A percentile compares a stretch with the other conserved stretches of the same genome.
Evolutionary conservation across 2,113 vertebrate species (phyloP).

Genomic region (Crocuta crocuta): DNA sequence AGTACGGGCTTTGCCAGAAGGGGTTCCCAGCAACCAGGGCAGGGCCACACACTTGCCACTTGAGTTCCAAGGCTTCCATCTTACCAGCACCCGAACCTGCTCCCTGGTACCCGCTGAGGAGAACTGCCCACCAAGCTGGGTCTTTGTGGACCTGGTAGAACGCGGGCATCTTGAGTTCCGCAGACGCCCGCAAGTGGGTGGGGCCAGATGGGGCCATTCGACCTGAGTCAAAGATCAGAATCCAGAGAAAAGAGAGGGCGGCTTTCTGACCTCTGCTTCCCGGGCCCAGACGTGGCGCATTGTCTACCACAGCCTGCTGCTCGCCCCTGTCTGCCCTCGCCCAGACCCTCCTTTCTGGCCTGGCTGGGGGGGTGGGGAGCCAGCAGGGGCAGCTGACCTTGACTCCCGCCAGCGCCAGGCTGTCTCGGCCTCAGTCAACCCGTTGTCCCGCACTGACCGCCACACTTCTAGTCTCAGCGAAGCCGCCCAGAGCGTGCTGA

Average conservation of each 20-base stretch:
- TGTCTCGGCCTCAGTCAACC: rapidly evolving
- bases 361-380: neutral
- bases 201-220: rapidly evolving
- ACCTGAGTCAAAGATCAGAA: rapidly evolving
- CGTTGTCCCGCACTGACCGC: rapidly evolving
- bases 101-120: rapidly evolving
- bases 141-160: rapidly evolving
- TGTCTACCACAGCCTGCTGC: neutral
- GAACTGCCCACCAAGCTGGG: neutral
- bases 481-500: rapidly evolving
- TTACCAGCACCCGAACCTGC: rapidly evolving
- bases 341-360: neutral
- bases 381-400: neutral
- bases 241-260: neutral
- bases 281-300: neutral
- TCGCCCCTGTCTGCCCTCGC: rapidly evolving
- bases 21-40: no score
- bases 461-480: neutral
- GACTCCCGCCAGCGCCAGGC: neutral
- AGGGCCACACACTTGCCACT: neutral
- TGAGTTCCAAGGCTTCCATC: no score
- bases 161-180: neutral
- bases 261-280: neutral
- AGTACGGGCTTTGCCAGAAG: rapidly evolving
- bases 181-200: neutral